Evolutionary conservation across 2,797 vertebrate genomes (phyloP).

Genomic region (Phrynocephalus vlangalii): DNA sequence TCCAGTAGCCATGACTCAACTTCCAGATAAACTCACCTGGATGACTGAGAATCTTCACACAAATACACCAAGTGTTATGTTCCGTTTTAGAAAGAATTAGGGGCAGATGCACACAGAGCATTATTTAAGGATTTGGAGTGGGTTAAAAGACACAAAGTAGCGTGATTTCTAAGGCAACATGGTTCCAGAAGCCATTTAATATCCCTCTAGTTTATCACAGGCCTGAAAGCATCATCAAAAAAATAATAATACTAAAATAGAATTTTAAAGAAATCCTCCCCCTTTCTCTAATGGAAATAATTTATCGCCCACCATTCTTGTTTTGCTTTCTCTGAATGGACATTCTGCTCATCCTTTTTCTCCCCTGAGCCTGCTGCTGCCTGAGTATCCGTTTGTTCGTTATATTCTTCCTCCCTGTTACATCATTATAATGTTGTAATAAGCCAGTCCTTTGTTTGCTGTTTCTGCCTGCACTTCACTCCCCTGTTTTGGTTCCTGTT

Average conservation of each 20-base stretch:
- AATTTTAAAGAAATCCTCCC: not conserved
- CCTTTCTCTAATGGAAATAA: not conserved
- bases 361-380: not conserved
- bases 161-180: not conserved
- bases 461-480: not conserved
- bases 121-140: not conserved
- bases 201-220: not conserved
- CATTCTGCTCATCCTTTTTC: constrained; percentile 20
- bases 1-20: too few species aligned
- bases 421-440: not conserved
- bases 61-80: too few species aligned
- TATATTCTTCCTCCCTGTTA: fast-evolving
- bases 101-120: not conserved
- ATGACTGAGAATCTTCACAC: too few species aligned
- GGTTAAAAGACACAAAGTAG: fast-evolving
- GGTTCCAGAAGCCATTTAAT: not conserved
- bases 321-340: not conserved
- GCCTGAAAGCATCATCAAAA: too few species aligned
- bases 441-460: not conserved
- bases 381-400: constrained; percentile 1
- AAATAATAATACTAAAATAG: too few species aligned
- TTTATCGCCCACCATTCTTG: not conserved
- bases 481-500: not conserved
- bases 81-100: not conserved
- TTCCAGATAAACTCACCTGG: too few species aligned